Evolutionary conservation across 2,113 vertebrate genomes (phyloP).

Genomic region (Poecilia latipinna): DNA sequence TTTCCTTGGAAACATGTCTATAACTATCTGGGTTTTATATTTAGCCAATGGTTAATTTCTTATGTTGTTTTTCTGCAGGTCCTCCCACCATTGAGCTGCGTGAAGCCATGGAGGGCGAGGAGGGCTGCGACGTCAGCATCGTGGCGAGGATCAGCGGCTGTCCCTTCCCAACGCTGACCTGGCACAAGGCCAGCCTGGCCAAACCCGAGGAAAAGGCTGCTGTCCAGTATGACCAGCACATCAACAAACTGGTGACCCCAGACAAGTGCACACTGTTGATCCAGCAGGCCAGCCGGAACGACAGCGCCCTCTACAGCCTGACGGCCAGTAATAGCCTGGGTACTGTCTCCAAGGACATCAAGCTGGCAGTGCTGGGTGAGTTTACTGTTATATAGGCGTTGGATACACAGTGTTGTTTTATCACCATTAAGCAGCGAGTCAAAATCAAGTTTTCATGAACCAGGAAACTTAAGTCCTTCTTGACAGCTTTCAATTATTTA

Average conservation of each 20-base stretch:
- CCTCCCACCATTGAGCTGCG: slow-evolving; percentile 90
- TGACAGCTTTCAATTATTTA: too few species aligned
- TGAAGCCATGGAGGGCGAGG: slow-evolving; percentile 93
- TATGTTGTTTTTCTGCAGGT: slow-evolving; percentile 73
- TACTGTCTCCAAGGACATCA: slow-evolving; percentile 91
- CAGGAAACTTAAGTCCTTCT: too few species aligned
- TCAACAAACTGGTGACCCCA: slow-evolving; percentile 91
- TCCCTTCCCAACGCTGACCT: slow-evolving; percentile 93
- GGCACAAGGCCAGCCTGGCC: slow-evolving; percentile 88
- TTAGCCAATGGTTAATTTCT: background rate
- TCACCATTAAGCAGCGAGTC: too few species aligned
- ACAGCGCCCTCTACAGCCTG: slow-evolving; percentile 91
- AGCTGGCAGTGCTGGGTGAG: slow-evolving; percentile 89
- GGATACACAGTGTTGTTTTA: too few species aligned
- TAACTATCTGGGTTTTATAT: too few species aligned
- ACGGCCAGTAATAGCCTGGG: slow-evolving; percentile 92
- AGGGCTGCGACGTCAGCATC: slow-evolving; percentile 91
- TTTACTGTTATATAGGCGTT: too few species aligned
- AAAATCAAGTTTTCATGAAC: too few species aligned
- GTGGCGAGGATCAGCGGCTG: slow-evolving; percentile 93
- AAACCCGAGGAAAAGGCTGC: slow-evolving; percentile 90
- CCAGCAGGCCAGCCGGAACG: slow-evolving; percentile 89
- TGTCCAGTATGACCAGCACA: slow-evolving; percentile 89
- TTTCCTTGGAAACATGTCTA: too few species aligned
- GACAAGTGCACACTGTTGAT: slow-evolving; percentile 92